Conservation (phyloP, 1,140 invertebrate species). For the Aphaenogaster floridana region DNA sequence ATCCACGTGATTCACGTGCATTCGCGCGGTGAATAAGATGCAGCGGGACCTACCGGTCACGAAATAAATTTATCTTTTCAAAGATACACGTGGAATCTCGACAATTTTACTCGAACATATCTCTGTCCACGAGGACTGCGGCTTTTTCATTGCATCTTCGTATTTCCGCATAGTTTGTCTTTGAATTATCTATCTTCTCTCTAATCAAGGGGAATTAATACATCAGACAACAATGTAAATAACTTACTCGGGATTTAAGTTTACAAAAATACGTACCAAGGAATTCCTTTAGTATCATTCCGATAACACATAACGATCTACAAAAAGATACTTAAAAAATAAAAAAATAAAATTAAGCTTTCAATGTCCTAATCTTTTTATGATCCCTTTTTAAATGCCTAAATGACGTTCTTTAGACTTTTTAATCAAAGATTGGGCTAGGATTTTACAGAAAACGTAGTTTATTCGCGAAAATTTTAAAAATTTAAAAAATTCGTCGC, state of each 20-base stretch:
- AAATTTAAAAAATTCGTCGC: slow-evolving; percentile 40
- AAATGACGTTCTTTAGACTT: neutral
- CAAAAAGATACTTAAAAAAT: neutral
- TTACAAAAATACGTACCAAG: neutral
- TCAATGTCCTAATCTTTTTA: neutral
- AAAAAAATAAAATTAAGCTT: neutral
- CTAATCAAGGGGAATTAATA: slow-evolving; percentile 51
- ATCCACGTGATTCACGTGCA: slow-evolving; percentile 54
- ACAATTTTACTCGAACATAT: slow-evolving; percentile 47
- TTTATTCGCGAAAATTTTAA: slow-evolving; percentile 5
- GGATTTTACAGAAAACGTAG: neutral
- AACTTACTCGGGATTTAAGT: slow-evolving; percentile 18
- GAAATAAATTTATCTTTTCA: slow-evolving; percentile 66
- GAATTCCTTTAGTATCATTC: neutral
- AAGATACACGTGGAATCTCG: slow-evolving; percentile 52
- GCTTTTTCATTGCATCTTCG: slow-evolving; percentile 40
- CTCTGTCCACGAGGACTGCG: slow-evolving; percentile 29
- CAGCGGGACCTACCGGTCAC: slow-evolving; percentile 55
- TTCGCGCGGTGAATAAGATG: slow-evolving; percentile 56
- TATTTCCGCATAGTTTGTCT: slow-evolving; percentile 51
- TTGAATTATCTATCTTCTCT: slow-evolving; percentile 44
- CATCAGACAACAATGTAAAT: slow-evolving; percentile 14
- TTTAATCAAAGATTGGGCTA: neutral
- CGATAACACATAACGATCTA: neutral
- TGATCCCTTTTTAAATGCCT: neutral